These are phyloP conservation scores for Yponomeuta sedellus DNA, from an alignment of 2,888 invertebrate genomes.

Conservation along the genomic window DNA sequence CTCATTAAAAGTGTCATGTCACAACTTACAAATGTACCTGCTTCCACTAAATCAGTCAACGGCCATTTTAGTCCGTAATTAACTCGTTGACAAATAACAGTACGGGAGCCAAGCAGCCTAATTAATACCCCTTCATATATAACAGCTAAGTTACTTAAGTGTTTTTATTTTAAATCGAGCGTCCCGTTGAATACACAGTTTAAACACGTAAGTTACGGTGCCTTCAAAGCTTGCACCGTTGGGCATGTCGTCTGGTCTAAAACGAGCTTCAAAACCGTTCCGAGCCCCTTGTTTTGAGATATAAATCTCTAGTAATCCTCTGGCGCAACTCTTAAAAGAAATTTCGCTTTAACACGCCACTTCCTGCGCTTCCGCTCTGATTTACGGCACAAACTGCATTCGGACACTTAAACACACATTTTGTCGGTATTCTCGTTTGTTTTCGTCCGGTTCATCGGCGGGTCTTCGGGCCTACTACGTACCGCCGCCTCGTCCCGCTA, in stretches of 20 bases:
- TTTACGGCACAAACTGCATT: conserved; percentile 30
- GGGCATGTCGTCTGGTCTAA: conserved; percentile 45
- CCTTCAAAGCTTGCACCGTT: conserved; percentile 42
- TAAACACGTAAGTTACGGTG: conserved; percentile 36
- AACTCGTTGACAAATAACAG: conserved; percentile 66
- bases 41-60: conserved; percentile 59
- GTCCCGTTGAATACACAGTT: conserved; percentile 45
- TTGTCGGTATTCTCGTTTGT: background rate
- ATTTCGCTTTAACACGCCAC: conserved; percentile 43
- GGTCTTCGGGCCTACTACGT: background rate
- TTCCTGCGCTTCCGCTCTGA: conserved; percentile 29
- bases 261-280: conserved; percentile 45
- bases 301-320: conserved; percentile 53
- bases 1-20: conserved; percentile 42
- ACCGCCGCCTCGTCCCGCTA: background rate
- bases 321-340: conserved; percentile 46
- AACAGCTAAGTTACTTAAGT: conserved; percentile 40
- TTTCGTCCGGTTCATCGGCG: background rate
- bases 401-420: conserved; percentile 8
- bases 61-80: conserved; percentile 54
- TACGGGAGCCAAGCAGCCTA: conserved; percentile 53
- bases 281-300: conserved; percentile 36
- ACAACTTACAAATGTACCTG: conserved; percentile 48
- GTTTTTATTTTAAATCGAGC: conserved; percentile 53
- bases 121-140: conserved; percentile 56